Percentiles rank a stretch among this genome's conserved stretches.
Evolutionary conservation across 2,797 vertebrate species (phyloP).

Genomic region (Periophthalmus magnuspinnatus): DNA sequence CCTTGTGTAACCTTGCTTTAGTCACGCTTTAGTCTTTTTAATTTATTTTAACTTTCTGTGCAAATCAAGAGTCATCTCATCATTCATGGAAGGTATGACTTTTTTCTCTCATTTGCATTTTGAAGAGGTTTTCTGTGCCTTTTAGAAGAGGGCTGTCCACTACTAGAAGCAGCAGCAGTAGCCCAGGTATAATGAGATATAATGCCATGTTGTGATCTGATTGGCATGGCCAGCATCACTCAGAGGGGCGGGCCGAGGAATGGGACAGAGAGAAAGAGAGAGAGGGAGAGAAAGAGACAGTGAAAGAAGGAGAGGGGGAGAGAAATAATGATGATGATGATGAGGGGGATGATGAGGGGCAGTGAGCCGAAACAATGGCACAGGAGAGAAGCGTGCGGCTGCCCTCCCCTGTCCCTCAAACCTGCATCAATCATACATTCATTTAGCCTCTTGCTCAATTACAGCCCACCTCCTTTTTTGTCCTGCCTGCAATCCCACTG

Average conservation of each 20-base stretch:
- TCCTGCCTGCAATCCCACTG: constrained; percentile 32
- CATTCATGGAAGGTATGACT: background rate
- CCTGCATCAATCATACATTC: constrained; percentile 69
- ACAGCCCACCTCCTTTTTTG: constrained; percentile 45
- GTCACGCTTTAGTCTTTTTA: background rate
- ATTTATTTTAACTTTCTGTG: background rate
- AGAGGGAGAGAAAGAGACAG: constrained; percentile 24
- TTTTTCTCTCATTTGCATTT: constrained; percentile 25
- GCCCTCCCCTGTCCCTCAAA: constrained; percentile 54
- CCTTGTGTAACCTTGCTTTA: background rate
- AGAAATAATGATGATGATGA: constrained; percentile 56
- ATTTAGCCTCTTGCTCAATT: constrained; percentile 64
- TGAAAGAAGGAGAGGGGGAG: constrained; percentile 18
- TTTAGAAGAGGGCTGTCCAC: constrained; percentile 17
- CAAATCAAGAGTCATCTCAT: background rate
- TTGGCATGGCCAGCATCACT: constrained; percentile 53
- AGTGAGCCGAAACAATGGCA: constrained; percentile 66
- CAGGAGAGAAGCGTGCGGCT: constrained; percentile 55
- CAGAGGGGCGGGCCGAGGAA: constrained; percentile 45
- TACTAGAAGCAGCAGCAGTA: constrained; percentile 23
- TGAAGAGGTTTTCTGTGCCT: constrained; percentile 11
- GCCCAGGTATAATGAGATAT: constrained; percentile 65
- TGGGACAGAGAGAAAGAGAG: constrained; percentile 39
- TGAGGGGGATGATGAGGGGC: constrained; percentile 63
- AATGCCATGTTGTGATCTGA: constrained; percentile 66